phyloP scores from a whole-genome alignment of 2,888 invertebrate species.

The Protophormia terraenovae region DNA sequence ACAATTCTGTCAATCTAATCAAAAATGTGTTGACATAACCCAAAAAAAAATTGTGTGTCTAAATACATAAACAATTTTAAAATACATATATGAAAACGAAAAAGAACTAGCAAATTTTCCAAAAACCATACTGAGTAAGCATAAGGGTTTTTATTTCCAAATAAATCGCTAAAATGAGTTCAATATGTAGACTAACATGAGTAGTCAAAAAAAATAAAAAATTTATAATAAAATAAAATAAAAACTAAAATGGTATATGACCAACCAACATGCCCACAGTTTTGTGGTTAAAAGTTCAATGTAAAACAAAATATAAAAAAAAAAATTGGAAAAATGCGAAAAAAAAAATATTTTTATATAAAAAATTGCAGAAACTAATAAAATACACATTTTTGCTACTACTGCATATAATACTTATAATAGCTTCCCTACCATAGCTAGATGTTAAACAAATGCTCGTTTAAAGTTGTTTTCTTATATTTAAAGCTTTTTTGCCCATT shows the following conservation, averaged over 20 bases:
- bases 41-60: background rate
- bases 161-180: slow-evolving; percentile 45
- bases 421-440: background rate
- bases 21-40: slow-evolving; percentile 51
- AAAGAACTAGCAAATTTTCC: background rate
- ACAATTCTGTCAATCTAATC: slow-evolving; percentile 41
- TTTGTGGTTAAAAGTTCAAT: slow-evolving; percentile 65
- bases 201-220: background rate
- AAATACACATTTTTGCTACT: slow-evolving; percentile 45
- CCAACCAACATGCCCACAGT: slow-evolving; percentile 62
- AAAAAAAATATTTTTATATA: slow-evolving; percentile 19
- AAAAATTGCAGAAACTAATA: slow-evolving; percentile 53
- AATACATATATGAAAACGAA: background rate
- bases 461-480: slow-evolving; percentile 4
- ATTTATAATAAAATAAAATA: background rate
- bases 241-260: slow-evolving; percentile 37
- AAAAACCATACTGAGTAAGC: background rate
- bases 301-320: slow-evolving; percentile 43
- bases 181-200: background rate
- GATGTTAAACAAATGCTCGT: slow-evolving; percentile 56
- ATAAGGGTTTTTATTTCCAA: background rate
- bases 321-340: background rate
- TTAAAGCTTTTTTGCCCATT: slow-evolving; percentile 18
- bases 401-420: background rate
- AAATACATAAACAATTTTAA: slow-evolving; percentile 3